A percentile compares a stretch with the other conserved stretches of the same genome.
phyloP scores from a whole-genome alignment of 2,113 vertebrate species.

The Phycodurus eques region DNA sequence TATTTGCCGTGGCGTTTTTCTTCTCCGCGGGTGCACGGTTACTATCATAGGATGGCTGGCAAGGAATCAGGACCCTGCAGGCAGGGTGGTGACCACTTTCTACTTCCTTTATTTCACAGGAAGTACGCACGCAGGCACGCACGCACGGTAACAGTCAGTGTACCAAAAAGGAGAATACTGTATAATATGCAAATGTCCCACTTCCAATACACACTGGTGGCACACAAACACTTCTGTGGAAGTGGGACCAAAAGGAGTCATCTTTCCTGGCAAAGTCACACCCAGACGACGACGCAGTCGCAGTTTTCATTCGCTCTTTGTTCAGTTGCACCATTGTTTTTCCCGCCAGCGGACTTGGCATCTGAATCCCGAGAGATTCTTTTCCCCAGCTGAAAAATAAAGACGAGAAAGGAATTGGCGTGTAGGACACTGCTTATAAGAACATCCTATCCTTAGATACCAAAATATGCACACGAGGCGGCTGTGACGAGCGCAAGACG shows the following conservation, averaged over 20 bases:
- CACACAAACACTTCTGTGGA: neutral
- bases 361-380: neutral
- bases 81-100: constrained; percentile 26
- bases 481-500: too few relatives aligned
- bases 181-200: neutral
- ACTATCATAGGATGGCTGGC: constrained; percentile 3
- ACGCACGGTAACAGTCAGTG: neutral
- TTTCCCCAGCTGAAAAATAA: neutral
- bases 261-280: constrained; percentile 2
- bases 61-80: constrained; percentile 38
- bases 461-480: too few relatives aligned
- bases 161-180: neutral
- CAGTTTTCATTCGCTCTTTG: neutral
- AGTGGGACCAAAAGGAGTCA: neutral
- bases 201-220: neutral
- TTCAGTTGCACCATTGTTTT: neutral
- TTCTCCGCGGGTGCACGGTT: neutral
- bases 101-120: neutral
- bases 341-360: neutral
- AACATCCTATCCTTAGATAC: too few relatives aligned
- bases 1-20: constrained; percentile 11
- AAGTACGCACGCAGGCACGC: neutral
- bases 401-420: neutral
- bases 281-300: neutral
- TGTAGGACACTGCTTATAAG: neutral